These are phyloP conservation scores for Aspidiotus rigidus DNA, from an alignment of 2,888 invertebrate species.

Conservation along the genomic window DNA sequence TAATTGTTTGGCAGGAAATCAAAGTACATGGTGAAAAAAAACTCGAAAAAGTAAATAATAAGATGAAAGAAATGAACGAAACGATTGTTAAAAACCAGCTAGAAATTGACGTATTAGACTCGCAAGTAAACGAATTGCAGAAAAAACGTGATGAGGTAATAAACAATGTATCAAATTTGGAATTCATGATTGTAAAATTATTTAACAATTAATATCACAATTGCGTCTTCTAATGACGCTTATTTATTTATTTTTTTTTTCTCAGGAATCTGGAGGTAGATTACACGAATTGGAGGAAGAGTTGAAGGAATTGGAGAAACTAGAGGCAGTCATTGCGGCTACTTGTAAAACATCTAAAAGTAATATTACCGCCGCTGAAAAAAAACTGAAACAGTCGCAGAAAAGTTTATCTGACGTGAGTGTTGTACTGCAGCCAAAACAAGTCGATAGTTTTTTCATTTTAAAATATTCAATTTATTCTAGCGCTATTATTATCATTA, in stretches of 20 bases:
- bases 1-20: background rate
- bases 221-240: background rate
- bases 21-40: constrained; percentile 10
- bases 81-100: constrained; percentile 50
- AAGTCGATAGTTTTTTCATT: background rate
- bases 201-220: background rate
- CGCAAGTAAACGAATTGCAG: constrained; percentile 44
- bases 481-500: background rate
- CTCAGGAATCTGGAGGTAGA: constrained; percentile 57
- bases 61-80: constrained; percentile 44
- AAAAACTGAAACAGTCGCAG: constrained; percentile 57
- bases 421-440: background rate
- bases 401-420: constrained; percentile 56
- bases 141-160: constrained; percentile 29
- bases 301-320: constrained; percentile 55
- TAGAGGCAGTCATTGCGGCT: constrained; percentile 57
- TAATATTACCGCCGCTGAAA: constrained; percentile 57
- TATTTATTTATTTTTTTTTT: constrained; percentile 34
- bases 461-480: no score
- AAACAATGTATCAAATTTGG: constrained; percentile 12
- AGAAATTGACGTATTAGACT: constrained; percentile 50
- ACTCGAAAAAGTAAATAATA: constrained; percentile 28
- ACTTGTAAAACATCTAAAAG: constrained; percentile 56
- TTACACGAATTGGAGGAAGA: constrained; percentile 56
- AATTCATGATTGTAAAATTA: constrained; percentile 17